Base-by-base conservation (phyloP, 1,140 invertebrate species). In the Listronotus oregonensis region DNA sequence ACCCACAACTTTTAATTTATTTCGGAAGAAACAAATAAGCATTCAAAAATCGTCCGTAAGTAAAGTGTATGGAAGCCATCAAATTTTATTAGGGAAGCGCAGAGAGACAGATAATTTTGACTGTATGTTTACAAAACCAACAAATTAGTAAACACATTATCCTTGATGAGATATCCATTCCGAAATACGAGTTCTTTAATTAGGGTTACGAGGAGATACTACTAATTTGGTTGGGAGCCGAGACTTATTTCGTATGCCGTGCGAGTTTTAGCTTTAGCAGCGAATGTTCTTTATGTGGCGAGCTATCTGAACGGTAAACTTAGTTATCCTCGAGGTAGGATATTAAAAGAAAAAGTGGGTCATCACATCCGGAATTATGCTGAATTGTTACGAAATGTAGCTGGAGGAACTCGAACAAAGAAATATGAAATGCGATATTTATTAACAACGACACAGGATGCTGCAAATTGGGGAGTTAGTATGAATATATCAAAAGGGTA, bases 131-230 rank as follows among this genome's bases (percentile, higher is more conserved):
- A 58, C 63, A 61, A 66, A 66, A 60, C 64, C 56, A 66, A 66
- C 64, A 66, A 66, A 66, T 66, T 66, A 66, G 64, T 66, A 66
- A 66, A 66, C 64, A 66, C 64, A 66, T 66, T 66, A 66, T 47
- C 37, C 12, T 39, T 66, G 58, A 66, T 60, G 64, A 66, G 64
- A 66, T 66, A 66, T 66, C 64, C 64, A 66, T 66, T 66, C 64
- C 54, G 64, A 60, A 60, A 55, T 57, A 47, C 49, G 58, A 50
- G 64, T 66, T 66, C 64, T 66, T 66, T 66, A 66, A 66, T 66
- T 66, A 66, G 56, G 64, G 64, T 60, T 66, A 55, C 63, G 64
- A 66, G 56, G 63, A 37, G 31, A 57, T 47, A 17, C 40, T 51
- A 50, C 49, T 65, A 65, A 65, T 65, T 65, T 31, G 37, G 37